Evolutionary conservation across 1,140 invertebrate genomes (phyloP), one percentile per base, ranked within the genome.

Genomic region (Trissolcus basalis): DNA sequence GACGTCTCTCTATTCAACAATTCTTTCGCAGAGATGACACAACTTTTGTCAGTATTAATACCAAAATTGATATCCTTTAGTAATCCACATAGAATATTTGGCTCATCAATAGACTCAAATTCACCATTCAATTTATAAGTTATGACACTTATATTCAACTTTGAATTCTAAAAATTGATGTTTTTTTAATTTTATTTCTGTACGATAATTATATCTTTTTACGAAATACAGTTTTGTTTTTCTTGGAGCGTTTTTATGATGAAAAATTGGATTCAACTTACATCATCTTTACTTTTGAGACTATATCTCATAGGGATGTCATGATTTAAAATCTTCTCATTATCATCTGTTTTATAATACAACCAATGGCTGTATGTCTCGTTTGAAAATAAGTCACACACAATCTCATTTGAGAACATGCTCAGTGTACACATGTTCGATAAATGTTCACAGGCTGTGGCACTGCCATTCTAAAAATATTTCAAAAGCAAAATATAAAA

Each of bases 371-470:
- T 82, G 77, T 76, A 80, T 56, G 47, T 82, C 75, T 82, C 85
- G 73, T 89, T 82, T 15, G 55, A 32, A 73, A 73, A 55, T 12
- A 9, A 32, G 10, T 73, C 50, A 12, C 70, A 73, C 5, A 73
- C 36, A 12, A 54, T 45, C 54, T 86, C 83, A 56, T 89, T 84
- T 64, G 86, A 78, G 69, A 92, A 90, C 12, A 93, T 83, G 0
- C 91, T 90, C 16, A 94, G 78, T 0, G 90, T 88, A 80, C 94
- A 95, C 80, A 94, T 89, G 85, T 95, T 94, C 1, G 91, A 91
- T 35, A 95, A 82, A 53, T 91, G 83, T 82, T 94, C 91, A 78
- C 94, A 95, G 5, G 92, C 90, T 14, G 86, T 89, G 47, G 65
- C 81, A 79, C 91, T 87, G 49, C 86, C 87, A 63, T 87, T 86